These are phyloP conservation scores for Astreopora myriophthalma DNA, from an alignment of 64 coral and sea anemone genomes.

Conservation along the genomic window DNA sequence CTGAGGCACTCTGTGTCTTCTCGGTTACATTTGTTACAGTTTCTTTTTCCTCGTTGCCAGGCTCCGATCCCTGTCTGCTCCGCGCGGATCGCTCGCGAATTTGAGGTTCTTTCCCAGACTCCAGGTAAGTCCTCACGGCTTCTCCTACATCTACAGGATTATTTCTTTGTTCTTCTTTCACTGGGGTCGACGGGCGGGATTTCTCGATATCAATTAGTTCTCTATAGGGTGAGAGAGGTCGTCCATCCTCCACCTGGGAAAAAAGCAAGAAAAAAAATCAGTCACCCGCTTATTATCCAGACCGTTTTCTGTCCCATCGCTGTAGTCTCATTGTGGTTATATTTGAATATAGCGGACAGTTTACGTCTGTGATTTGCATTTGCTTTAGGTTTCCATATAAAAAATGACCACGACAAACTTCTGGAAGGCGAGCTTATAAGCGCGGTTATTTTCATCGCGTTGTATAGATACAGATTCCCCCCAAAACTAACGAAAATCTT, in stretches of 20 bases:
- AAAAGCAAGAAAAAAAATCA: neutral
- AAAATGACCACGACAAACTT: neutral
- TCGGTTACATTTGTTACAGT: neutral
- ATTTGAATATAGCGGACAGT: too few species aligned
- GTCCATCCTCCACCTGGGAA: neutral
- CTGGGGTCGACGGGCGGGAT: conserved; percentile 79
- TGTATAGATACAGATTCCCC: neutral
- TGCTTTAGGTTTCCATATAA: neutral
- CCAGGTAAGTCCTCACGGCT: conserved; percentile 69
- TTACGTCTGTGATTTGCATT: too few species aligned
- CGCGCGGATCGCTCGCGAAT: conserved; percentile 45
- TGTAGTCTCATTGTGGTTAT: too few species aligned
- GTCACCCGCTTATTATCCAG: too few species aligned
- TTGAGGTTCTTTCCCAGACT: conserved; percentile 67
- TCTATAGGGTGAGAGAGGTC: conserved; percentile 47
- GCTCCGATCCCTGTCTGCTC: conserved; percentile 32
- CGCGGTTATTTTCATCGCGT: neutral
- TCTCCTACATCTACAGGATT: conserved; percentile 51
- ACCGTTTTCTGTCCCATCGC: too few species aligned
- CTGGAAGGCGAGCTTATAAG: too few species aligned
- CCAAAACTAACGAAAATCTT: neutral
- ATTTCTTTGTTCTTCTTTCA: conserved; percentile 27
- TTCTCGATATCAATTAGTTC: conserved; percentile 73
- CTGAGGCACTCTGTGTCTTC: conserved; percentile 16
- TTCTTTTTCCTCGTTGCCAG: conserved; percentile 32